These are phyloP conservation scores for Podarcis muralis DNA, from an alignment of 2,113 vertebrate species.

Conservation along the genomic window DNA sequence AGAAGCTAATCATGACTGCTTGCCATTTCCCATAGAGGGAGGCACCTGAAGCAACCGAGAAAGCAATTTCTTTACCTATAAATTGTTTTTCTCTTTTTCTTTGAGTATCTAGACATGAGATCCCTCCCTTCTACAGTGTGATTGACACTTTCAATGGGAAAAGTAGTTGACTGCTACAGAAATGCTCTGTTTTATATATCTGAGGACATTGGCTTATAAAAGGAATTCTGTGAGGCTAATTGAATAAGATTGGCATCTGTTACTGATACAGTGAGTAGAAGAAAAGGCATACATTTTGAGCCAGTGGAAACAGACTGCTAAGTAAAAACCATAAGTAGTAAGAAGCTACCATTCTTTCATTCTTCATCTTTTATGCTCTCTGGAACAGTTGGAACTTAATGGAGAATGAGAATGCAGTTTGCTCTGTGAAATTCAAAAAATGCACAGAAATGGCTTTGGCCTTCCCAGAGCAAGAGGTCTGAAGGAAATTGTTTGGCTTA, in stretches of 20 bases:
- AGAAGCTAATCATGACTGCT: slow-evolving; percentile 66
- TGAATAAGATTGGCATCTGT: slow-evolving; percentile 69
- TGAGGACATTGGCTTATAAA: slow-evolving; percentile 56
- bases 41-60: slow-evolving; percentile 48
- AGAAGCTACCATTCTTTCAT: slow-evolving; percentile 38
- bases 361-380: slow-evolving; percentile 49
- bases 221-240: slow-evolving; percentile 63
- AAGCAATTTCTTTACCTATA: slow-evolving; percentile 63
- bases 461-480: slow-evolving; percentile 50
- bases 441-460: slow-evolving; percentile 28
- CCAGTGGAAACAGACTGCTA: background rate
- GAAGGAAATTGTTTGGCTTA: slow-evolving; percentile 52
- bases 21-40: slow-evolving; percentile 59
- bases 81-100: slow-evolving; percentile 70
- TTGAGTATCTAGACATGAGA: slow-evolving; percentile 49
- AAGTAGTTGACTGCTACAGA: slow-evolving; percentile 53
- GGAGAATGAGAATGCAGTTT: slow-evolving; percentile 37
- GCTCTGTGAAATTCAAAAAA: slow-evolving; percentile 54
- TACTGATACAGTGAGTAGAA: slow-evolving; percentile 33
- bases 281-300: slow-evolving; percentile 36
- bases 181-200: slow-evolving; percentile 37
- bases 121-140: slow-evolving; percentile 52
- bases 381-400: slow-evolving; percentile 38
- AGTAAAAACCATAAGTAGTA: slow-evolving; percentile 21
- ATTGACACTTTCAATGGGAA: slow-evolving; percentile 65